phyloP scores from a whole-genome alignment of 2,888 invertebrate genomes.

The Drosophila neotestacea region DNA sequence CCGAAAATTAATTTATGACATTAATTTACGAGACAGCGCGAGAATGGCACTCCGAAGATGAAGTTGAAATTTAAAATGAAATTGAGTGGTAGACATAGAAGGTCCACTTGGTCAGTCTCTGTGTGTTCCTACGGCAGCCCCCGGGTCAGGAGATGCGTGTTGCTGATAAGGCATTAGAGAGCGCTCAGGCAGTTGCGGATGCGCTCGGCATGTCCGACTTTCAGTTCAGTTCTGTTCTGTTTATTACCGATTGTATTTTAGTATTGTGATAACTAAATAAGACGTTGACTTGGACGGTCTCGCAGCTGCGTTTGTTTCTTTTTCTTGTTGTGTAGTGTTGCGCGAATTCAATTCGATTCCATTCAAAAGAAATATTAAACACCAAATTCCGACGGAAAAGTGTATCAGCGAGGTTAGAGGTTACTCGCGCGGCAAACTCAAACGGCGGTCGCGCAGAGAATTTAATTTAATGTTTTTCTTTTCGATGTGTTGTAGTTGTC shows the following conservation, averaged over 20 bases:
- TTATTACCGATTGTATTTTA: slow-evolving; percentile 40
- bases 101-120: slow-evolving; percentile 40
- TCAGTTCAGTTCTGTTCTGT: slow-evolving; percentile 16
- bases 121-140: slow-evolving; percentile 54
- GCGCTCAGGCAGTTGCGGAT: slow-evolving; percentile 41
- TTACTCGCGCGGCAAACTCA: slow-evolving; percentile 59
- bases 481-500: neutral
- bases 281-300: slow-evolving; percentile 44
- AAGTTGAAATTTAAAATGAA: slow-evolving; percentile 33
- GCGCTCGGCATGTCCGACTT: slow-evolving; percentile 32
- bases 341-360: slow-evolving; percentile 11
- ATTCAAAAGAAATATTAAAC: slow-evolving; percentile 9
- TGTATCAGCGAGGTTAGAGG: slow-evolving; percentile 60
- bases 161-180: slow-evolving; percentile 70
- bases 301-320: slow-evolving; percentile 28
- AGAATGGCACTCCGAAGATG: slow-evolving; percentile 61
- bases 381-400: slow-evolving; percentile 41
- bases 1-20: slow-evolving; percentile 82
- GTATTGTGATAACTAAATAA: slow-evolving; percentile 59
- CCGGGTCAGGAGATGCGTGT: slow-evolving; percentile 50
- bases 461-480: slow-evolving; percentile 34
- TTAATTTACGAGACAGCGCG: slow-evolving; percentile 79
- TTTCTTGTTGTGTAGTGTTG: slow-evolving; percentile 15
- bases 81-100: slow-evolving; percentile 54
- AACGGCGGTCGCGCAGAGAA: slow-evolving; percentile 31